Evolutionary conservation across 2,113 vertebrate genomes (phyloP), one percentile per base, ranked within the genome.

Genomic region (Melanerpes aurifrons): DNA sequence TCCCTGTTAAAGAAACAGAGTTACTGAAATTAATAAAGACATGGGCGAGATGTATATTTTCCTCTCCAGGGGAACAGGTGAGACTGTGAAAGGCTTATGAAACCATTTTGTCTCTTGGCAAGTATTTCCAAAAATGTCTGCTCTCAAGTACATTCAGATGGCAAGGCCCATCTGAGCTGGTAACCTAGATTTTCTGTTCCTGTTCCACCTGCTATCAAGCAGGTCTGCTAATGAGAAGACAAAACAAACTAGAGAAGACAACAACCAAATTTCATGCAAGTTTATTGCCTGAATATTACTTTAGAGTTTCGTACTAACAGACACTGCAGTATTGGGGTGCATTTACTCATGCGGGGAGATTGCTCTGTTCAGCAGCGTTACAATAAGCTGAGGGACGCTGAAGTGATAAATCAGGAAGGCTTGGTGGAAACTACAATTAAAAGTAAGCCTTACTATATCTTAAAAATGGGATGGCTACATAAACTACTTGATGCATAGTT

Each of bases 341-440:
- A 17, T 64, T 80, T 82, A 71, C 74, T 74, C 45, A 54, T 5
- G 22, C 48, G 48, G 43, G 68, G 68, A 87, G 35, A 57, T 18
- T 18, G 50, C 71, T 67, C n/a, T 20, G 78, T 80, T 89, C 68
- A 76, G 35, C 71, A 29, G 35, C 71, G 26, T 64, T n/a, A 12
- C 50, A 85, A 32, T 32, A 89, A 75, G 69, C 72, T 29, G 57
- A 61, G 84, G 87, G 72, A 91, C 61, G 29, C 2, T 59, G 64
- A 83, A 87, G 67, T 21, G 67, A 72, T 89, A 54, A 78, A 80
- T 92, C 91, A 87, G 72, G 37, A 87, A 80, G 74, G 74, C 57
- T 67, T 82, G 31, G 89, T 87, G 70, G 84, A 85, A 83, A 87
- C 64, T 80, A 93, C 82, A 95, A 93, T 95, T 87, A 96, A 95